phyloP scores from a whole-genome alignment of 2,797 vertebrate species.

The Acipenser transmontanus region DNA sequence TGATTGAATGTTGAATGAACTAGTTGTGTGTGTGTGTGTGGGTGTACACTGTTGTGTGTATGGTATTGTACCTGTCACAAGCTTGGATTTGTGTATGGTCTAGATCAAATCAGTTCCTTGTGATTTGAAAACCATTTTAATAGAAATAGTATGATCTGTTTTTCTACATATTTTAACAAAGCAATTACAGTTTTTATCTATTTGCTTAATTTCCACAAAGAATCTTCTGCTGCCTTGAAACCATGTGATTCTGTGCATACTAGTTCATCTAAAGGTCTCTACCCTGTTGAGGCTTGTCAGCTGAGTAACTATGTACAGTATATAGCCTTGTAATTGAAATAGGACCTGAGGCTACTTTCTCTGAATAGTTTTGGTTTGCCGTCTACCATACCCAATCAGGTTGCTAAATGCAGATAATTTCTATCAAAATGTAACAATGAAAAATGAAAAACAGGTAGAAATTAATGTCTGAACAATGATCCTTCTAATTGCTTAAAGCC shows the following conservation, averaged over 20 bases:
- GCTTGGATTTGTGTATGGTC: too few species aligned
- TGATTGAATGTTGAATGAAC: too few species aligned
- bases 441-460: slow-evolving; percentile 45
- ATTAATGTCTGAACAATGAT: slow-evolving; percentile 60
- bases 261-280: slow-evolving; percentile 66
- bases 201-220: slow-evolving; percentile 53
- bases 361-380: slow-evolving; percentile 80
- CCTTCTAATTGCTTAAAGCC: slow-evolving; percentile 25
- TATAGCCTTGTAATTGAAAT: slow-evolving; percentile 70
- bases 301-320: slow-evolving; percentile 73
- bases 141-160: too few species aligned
- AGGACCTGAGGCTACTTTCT: slow-evolving; percentile 74
- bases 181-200: slow-evolving; percentile 24
- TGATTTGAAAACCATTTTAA: too few species aligned
- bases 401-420: slow-evolving; percentile 37
- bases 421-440: slow-evolving; percentile 24
- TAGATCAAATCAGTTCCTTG: too few species aligned
- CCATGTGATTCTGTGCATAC: slow-evolving; percentile 58
- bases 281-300: slow-evolving; percentile 83
- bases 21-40: too few species aligned
- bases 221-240: slow-evolving; percentile 52
- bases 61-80: too few species aligned
- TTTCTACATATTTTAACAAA: too few species aligned
- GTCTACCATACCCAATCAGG: slow-evolving; percentile 37
- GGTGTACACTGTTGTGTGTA: too few species aligned